These are phyloP conservation scores for Hemiscyllium ocellatum DNA, from an alignment of 2,113 vertebrate species.

Conservation along the genomic window DNA sequence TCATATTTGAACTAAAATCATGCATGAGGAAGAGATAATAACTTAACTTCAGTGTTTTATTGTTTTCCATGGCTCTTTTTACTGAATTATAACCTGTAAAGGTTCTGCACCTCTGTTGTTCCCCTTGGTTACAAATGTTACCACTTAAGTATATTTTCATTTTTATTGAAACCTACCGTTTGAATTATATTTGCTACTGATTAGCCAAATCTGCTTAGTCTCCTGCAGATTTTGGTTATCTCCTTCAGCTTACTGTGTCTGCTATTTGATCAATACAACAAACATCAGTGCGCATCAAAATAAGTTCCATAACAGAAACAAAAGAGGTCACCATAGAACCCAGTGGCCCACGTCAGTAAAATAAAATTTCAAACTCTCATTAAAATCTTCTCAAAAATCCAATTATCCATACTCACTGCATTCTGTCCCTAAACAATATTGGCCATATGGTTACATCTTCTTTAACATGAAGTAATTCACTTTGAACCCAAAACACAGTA, in stretches of 20 bases:
- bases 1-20: neutral
- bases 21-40: neutral
- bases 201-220: neutral
- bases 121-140: neutral
- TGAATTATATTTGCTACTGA: neutral
- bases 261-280: neutral
- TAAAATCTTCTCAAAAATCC: neutral
- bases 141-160: too few species aligned
- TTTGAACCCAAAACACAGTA: too few species aligned
- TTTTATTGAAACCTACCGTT: neutral
- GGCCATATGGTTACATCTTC: too few species aligned
- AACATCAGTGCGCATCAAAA: neutral
- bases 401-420: neutral
- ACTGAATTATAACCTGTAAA: neutral
- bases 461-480: too few species aligned
- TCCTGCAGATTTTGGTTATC: neutral
- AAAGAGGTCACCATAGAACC: neutral
- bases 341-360: neutral
- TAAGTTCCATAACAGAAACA: neutral
- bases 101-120: neutral
- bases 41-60: neutral
- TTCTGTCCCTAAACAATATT: too few species aligned
- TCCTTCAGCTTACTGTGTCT: neutral
- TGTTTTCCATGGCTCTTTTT: neutral
- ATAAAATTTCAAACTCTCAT: neutral